A percentile compares a stretch with the other conserved stretches of the same genome.
Conservation (phyloP, 2,797 vertebrate species). For the Sylvilagus floridanus region DNA sequence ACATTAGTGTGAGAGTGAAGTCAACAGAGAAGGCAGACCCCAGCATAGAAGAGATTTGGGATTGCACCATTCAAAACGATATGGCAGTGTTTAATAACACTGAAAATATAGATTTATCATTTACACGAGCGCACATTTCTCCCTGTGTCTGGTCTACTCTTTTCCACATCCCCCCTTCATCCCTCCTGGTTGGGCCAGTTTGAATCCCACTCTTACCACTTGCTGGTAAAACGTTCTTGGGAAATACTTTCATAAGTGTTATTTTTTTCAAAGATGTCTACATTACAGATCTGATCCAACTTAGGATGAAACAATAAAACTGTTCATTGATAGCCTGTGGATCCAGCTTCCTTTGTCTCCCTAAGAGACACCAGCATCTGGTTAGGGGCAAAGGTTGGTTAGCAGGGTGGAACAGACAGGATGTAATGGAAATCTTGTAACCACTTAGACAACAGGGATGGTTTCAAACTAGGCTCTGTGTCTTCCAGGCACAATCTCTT, state of each 20-base stretch:
- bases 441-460: not conserved
- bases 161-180: rapidly evolving
- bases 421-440: not conserved
- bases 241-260: not conserved
- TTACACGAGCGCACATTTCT: not conserved
- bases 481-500: not conserved
- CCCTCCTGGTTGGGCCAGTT: not conserved
- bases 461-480: not conserved
- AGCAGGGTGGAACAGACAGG: not conserved
- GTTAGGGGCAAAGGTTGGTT: slow-evolving; percentile 28
- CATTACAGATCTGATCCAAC: not conserved
- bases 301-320: not conserved
- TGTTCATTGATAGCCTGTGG: not conserved
- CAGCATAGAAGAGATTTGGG: not conserved
- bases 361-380: not conserved
- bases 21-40: not conserved
- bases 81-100: not conserved
- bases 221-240: not conserved
- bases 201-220: not conserved
- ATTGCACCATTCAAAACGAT: not conserved
- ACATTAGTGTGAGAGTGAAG: not conserved
- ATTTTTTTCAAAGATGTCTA: slow-evolving; percentile 31
- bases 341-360: not conserved
- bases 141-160: not conserved
- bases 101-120: not conserved